These are phyloP conservation scores for Cariama cristata DNA, from an alignment of 2,113 vertebrate genomes.

Conservation along the genomic window DNA sequence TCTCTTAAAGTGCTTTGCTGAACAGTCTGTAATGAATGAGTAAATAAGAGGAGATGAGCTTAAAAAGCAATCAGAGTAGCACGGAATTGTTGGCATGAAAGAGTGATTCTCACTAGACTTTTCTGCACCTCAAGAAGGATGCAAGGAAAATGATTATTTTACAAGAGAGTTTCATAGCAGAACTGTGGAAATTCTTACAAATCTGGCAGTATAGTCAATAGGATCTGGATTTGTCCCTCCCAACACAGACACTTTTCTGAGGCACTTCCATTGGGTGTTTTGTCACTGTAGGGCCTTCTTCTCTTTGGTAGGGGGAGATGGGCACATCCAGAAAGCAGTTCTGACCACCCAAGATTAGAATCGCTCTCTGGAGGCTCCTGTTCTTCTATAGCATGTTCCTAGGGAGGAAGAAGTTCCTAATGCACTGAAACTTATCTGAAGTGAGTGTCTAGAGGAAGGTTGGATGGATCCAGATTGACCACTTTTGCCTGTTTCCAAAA, in stretches of 20 bases:
- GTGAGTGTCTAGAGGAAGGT: background rate
- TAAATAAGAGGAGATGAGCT: background rate
- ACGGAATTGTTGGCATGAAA: background rate
- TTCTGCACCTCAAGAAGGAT: background rate
- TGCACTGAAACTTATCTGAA: fast-evolving
- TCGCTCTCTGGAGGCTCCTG: background rate
- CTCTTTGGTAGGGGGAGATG: background rate
- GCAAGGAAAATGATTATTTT: background rate
- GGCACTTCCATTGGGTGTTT: fast-evolving
- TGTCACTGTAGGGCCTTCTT: background rate
- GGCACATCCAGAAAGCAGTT: background rate
- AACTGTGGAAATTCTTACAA: background rate
- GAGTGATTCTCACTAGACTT: background rate
- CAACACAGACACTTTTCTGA: background rate
- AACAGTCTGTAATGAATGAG: background rate
- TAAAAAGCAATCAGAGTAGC: background rate
- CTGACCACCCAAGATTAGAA: background rate
- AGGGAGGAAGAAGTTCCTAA: background rate
- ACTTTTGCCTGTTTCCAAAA: background rate
- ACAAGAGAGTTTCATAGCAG: background rate
- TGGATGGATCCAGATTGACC: background rate
- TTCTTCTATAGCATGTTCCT: background rate
- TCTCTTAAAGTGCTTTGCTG: background rate
- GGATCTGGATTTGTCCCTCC: background rate
- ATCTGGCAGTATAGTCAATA: background rate